Evolutionary conservation across 2,888 invertebrate species (phyloP).

Genomic region (Pasiphila rectangulata): DNA sequence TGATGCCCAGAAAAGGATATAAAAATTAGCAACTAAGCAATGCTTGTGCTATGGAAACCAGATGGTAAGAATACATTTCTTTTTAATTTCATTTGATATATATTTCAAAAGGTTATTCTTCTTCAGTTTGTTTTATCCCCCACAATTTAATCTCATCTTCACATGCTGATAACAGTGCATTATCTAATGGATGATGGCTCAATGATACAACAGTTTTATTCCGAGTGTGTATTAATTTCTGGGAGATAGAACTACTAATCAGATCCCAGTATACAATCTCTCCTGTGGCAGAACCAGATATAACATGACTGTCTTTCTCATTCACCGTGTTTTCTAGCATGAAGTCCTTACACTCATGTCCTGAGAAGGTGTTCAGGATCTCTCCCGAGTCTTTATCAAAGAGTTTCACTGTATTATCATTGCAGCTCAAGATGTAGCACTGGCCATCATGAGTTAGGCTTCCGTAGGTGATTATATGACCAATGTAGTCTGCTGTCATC

Average conservation of each 20-base stretch:
- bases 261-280: slow-evolving; percentile 94
- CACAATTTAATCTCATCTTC: slow-evolving; percentile 87
- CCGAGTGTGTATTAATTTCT: slow-evolving; percentile 74
- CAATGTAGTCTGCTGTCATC: slow-evolving; percentile 90
- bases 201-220: slow-evolving; percentile 88
- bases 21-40: too few relatives aligned
- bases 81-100: too few relatives aligned
- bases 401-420: slow-evolving; percentile 90
- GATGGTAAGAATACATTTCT: too few relatives aligned
- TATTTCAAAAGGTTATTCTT: too few relatives aligned
- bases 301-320: slow-evolving; percentile 90
- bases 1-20: too few relatives aligned
- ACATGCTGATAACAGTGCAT: slow-evolving; percentile 86
- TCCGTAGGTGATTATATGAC: slow-evolving; percentile 91
- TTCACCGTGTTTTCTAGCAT: slow-evolving; percentile 93
- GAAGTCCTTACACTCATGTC: slow-evolving; percentile 91
- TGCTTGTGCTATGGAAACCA: too few relatives aligned
- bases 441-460: slow-evolving; percentile 95
- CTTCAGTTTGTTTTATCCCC: slow-evolving; percentile 63
- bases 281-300: slow-evolving; percentile 95
- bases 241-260: slow-evolving; percentile 81
- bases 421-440: slow-evolving; percentile 91
- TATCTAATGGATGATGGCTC: slow-evolving; percentile 89
- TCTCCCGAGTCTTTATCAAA: slow-evolving; percentile 88
- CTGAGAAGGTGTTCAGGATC: slow-evolving; percentile 84